phyloP scores from a whole-genome alignment of 2,113 vertebrate genomes.

The Nannobrachium achirus region DNA sequence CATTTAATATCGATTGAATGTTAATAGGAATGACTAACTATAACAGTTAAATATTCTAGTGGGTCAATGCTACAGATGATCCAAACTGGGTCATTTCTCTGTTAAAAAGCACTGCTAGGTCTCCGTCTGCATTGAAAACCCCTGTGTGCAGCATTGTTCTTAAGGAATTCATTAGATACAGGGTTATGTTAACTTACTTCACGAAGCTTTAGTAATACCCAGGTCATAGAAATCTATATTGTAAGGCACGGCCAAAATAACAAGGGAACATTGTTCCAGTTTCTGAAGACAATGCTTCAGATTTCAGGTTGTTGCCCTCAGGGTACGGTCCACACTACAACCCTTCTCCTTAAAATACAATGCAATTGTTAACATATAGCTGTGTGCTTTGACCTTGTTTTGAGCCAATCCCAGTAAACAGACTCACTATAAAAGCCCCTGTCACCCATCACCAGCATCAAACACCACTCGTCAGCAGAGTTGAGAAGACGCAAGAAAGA shows the following conservation, averaged over 20 bases:
- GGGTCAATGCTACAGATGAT: not conserved
- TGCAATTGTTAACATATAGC: slow-evolving; percentile 38
- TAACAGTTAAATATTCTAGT: not conserved
- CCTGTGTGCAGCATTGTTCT: slow-evolving; percentile 1
- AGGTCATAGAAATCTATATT: slow-evolving; percentile 46
- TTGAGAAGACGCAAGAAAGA: slow-evolving; percentile 2
- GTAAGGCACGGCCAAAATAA: slow-evolving; percentile 51
- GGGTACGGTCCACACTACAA: slow-evolving; percentile 37
- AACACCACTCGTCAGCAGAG: slow-evolving; percentile 1
- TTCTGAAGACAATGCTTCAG: slow-evolving; percentile 40
- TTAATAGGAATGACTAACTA: not conserved
- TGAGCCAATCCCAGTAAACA: slow-evolving; percentile 63
- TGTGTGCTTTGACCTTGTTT: slow-evolving; percentile 62
- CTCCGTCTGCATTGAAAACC: slow-evolving; percentile 29
- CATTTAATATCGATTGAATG: not conserved
- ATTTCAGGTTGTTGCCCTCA: slow-evolving; percentile 62
- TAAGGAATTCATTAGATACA: slow-evolving; percentile 9
- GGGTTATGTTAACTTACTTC: slow-evolving; percentile 50
- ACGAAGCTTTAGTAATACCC: slow-evolving; percentile 28
- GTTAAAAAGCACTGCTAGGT: not conserved
- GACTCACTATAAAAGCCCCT: slow-evolving; percentile 65
- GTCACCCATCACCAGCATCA: slow-evolving; percentile 19
- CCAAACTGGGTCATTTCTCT: slow-evolving; percentile 34
- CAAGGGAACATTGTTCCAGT: slow-evolving; percentile 33
- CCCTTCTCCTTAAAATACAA: slow-evolving; percentile 37